phyloP scores from a whole-genome alignment of 2,888 invertebrate genomes.

The Lithophane semibrunnea region DNA sequence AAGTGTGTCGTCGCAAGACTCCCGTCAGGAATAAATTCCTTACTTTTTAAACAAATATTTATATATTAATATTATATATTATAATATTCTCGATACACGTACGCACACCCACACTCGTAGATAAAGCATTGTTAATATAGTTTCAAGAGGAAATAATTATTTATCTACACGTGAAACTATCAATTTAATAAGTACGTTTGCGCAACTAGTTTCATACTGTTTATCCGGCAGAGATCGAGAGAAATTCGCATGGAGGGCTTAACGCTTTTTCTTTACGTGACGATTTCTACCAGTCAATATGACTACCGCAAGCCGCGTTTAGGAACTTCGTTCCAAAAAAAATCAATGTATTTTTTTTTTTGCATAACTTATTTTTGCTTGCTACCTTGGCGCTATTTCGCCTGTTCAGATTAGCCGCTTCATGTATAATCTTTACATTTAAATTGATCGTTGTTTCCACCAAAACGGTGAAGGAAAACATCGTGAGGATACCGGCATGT shows the following conservation, averaged over 20 bases:
- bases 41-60: background rate
- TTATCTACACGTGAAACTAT: too few species aligned
- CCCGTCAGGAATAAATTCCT: background rate
- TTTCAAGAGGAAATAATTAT: too few species aligned
- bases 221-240: background rate
- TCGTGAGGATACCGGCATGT: too few species aligned
- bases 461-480: background rate
- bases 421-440: background rate
- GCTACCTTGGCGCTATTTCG: background rate
- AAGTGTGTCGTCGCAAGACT: background rate
- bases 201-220: too few species aligned
- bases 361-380: too few species aligned
- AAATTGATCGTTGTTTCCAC: background rate
- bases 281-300: background rate
- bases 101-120: too few species aligned
- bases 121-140: too few species aligned
- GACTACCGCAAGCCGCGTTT: background rate
- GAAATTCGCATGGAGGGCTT: background rate
- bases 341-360: background rate
- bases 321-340: background rate
- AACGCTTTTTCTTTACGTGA: background rate
- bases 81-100: too few species aligned
- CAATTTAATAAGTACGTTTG: too few species aligned
- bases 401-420: background rate
- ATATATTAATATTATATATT: too few species aligned